These are phyloP conservation scores for Aleiodes leptofemur DNA, from an alignment of 2,888 invertebrate species.

Conservation along the genomic window DNA sequence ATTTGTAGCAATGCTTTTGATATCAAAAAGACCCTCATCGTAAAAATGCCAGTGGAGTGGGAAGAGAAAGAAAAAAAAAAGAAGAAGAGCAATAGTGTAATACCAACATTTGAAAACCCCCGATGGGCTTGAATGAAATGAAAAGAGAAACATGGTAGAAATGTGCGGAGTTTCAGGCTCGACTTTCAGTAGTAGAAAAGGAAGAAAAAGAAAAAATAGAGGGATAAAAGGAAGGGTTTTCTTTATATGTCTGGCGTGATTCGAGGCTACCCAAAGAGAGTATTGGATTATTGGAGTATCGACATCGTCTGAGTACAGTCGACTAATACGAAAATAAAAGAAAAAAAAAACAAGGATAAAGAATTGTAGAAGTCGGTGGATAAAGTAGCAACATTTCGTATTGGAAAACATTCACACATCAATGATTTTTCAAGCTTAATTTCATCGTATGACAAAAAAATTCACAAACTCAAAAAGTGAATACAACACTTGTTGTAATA, in stretches of 20 bases:
- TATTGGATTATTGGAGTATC: slow-evolving; percentile 70
- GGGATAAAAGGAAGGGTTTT: slow-evolving; percentile 45
- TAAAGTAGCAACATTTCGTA: slow-evolving; percentile 44
- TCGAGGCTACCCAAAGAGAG: slow-evolving; percentile 57
- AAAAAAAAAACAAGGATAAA: slow-evolving; percentile 22
- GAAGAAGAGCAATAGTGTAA: slow-evolving; percentile 1
- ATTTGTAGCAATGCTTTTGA: slow-evolving; percentile 8
- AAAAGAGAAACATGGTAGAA: slow-evolving; percentile 13
- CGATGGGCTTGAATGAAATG: slow-evolving; percentile 32
- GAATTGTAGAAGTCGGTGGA: slow-evolving; percentile 39
- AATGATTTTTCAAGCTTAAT: slow-evolving; percentile 71
- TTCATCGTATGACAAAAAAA: slow-evolving; percentile 52
- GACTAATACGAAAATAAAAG: slow-evolving; percentile 9
- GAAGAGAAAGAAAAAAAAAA: not conserved
- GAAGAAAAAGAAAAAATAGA: not conserved
- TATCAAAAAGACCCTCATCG: slow-evolving; percentile 12
- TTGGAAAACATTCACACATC: slow-evolving; percentile 69
- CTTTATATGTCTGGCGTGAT: slow-evolving; percentile 54
- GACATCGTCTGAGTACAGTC: slow-evolving; percentile 43
- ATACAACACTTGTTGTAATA: too few species aligned
- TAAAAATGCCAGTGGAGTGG: slow-evolving; percentile 8
- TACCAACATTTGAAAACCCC: slow-evolving; percentile 26
- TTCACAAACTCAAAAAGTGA: too few species aligned
- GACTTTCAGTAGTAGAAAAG: slow-evolving; percentile 8
- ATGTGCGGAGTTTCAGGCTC: slow-evolving; percentile 13